A percentile compares a stretch with the other conserved stretches of the same genome.
phyloP scores from a whole-genome alignment of 2,888 invertebrate genomes.

The Fissipunctia ypsillon region DNA sequence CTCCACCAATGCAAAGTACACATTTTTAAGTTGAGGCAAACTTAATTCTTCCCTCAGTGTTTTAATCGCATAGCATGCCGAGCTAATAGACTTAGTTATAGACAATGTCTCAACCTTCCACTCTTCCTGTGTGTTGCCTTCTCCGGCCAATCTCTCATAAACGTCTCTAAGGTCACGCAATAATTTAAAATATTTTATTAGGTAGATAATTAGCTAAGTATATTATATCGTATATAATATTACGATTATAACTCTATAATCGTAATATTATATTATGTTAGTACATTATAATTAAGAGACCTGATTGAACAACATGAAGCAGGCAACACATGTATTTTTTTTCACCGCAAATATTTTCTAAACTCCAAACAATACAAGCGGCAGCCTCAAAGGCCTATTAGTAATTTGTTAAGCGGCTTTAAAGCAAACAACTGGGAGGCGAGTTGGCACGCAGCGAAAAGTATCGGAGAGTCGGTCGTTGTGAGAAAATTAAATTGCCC shows the following conservation, averaged over 20 bases:
- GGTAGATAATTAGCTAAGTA: too few relatives aligned
- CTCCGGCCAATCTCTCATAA: not conserved
- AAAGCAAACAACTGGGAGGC: conserved; percentile 46
- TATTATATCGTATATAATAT: too few relatives aligned
- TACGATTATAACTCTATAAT: too few relatives aligned
- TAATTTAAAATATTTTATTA: not conserved
- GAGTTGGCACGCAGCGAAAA: conserved; percentile 72
- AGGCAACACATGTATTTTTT: not conserved
- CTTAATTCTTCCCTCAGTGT: too few relatives aligned
- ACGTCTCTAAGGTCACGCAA: not conserved
- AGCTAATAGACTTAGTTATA: too few relatives aligned
- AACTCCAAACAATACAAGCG: not conserved
- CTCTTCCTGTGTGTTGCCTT: not conserved
- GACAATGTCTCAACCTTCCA: too few relatives aligned
- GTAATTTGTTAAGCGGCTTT: conserved; percentile 60
- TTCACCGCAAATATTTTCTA: not conserved
- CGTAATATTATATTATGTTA: not conserved
- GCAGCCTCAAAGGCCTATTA: conserved; percentile 29
- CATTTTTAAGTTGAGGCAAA: too few relatives aligned
- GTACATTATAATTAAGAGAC: too few relatives aligned
- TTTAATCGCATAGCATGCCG: too few relatives aligned
- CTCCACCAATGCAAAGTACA: too few relatives aligned
- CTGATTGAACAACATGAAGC: not conserved
- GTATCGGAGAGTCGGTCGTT: conserved; percentile 74
- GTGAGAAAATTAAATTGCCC: conserved; percentile 85